Base-by-base conservation (phyloP, 2,888 invertebrate species). In the Microctonus aethiopoides region DNA sequence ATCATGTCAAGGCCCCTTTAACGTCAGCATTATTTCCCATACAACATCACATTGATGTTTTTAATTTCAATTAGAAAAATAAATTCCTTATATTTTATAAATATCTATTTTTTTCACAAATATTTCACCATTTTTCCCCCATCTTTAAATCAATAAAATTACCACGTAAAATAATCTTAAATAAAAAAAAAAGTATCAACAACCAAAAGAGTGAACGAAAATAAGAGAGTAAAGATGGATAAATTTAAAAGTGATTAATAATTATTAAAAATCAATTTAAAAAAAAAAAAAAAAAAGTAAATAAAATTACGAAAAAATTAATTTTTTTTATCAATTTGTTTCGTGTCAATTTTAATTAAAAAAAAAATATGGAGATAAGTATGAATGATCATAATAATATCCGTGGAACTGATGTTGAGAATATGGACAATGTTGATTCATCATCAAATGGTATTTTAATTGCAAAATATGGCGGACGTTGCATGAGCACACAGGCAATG, bases 401-500 rank as follows among this genome's bases (percentile, higher is more conserved):
- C n/a, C n/a, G 61, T 51, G 54, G 20, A 26, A 13, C 52, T 6
- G 13, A 16, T 36, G 24, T n/a, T n/a, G 39, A 24, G 20, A 24
- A 26, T 67, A 36, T 26, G 26, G 72, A 65, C 56, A 72, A 71
- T 61, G 72, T 66, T 6, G 24, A 72, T 70, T 69, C 70, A 62
- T 9, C 71, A 70, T 63, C 75, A 29, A 78, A 57, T 32, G 57
- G 57, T n/a, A 20, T 32, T 63, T 74, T 80, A n/a, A 83, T 87
- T 66, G 84, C 83, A 70, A 83, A 87, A 70, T 86, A 81, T 68
- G 86, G 86, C 56, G 92, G 91, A 80, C 90, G 92, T 83, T 92
- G 92, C 82, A 93, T 95, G 90, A 95, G 95, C 87, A 91, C 92
- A 79, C 92, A 95, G 81, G 93, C 95, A 39, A 92, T 95, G 91